Base-by-base conservation (phyloP, 2,113 vertebrate genomes). In the Hylia prasina region DNA sequence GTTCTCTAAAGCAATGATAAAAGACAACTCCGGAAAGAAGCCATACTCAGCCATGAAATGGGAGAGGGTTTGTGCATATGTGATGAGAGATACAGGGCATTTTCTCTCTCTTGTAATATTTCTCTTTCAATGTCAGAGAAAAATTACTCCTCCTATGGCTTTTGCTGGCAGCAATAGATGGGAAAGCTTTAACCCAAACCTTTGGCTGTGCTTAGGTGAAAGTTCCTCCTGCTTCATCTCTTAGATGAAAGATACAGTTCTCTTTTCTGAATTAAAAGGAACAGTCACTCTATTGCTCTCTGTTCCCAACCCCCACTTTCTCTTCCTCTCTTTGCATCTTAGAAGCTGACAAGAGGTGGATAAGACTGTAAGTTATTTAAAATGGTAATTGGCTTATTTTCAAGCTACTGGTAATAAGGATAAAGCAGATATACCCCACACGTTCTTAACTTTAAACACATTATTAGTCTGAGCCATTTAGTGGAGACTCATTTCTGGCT, bases 381-480 rank as follows among this genome's bases (percentile, higher is more conserved):
- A 90, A 90, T 83, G 58, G 77, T 81, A 93, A 73, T 80, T 93
- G 90, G 44, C 53, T 78, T 94, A 92, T 94, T 94, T 95, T 95
- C 78, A 93, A 77, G 51, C 30, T 85, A 63, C 7, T 86, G 15
- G 18, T 88, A 65, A 54, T 58, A 66, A 88, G 82, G 76, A 77
- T 90, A 83, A 90, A 90, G 78, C 75, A 80, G 66, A 76, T 79
- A 80, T 6, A 77, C 18, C 72, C 27, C 56, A 82, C 33, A 40
- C 1, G 0, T 86, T 91, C 44, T 88, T 71, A 75, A 82, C 51
- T 93, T 90, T 87, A 82, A 95, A 92, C 37, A 60, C 23, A 42
- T 93, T 84, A 78, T 25, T 58, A 33, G 35, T 73, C 47, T 86
- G 44, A 93, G 64, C 10, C 23, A 24, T 75, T 90, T 92, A 90